Evolutionary conservation across 2,797 vertebrate genomes (phyloP).

Genomic region (Myotis daubentonii): DNA sequence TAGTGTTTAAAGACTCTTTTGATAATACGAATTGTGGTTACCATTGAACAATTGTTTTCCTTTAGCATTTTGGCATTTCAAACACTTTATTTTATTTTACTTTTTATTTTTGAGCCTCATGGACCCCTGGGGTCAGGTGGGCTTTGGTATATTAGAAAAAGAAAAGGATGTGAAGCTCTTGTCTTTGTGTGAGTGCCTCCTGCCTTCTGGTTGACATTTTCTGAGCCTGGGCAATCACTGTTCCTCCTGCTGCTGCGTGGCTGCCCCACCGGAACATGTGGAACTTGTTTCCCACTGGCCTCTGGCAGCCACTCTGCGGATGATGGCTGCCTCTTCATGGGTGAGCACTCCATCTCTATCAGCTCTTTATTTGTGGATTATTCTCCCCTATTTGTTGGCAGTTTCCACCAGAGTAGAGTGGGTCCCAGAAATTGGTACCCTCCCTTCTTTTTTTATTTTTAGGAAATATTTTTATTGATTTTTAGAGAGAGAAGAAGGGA

Average conservation of each 20-base stretch:
- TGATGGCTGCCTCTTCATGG: accelerated
- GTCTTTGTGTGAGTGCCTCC: not conserved
- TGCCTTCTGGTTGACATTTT: accelerated
- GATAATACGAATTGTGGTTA: conserved; percentile 55
- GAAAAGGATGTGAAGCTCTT: not conserved
- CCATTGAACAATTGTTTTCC: conserved; percentile 70
- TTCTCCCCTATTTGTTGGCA: not conserved
- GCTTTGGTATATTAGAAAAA: conserved; percentile 42
- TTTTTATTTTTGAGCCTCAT: not conserved
- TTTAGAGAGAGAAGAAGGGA: not conserved
- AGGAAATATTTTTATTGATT: not conserved
- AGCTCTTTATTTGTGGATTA: not conserved
- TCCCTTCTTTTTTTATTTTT: not conserved
- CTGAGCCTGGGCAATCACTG: not conserved
- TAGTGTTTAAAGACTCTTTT: conserved; percentile 78
- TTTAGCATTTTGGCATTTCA: conserved; percentile 80
- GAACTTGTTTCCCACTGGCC: accelerated
- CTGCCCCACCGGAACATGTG: accelerated
- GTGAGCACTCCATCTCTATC: not conserved
- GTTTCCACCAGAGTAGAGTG: not conserved
- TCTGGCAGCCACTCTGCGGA: not conserved
- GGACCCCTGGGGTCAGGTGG: not conserved
- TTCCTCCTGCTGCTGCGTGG: accelerated
- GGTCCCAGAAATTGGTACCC: not conserved
- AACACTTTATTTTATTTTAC: conserved; percentile 47